Conservation (phyloP, 2,113 vertebrate species). For the Isichthys henryi region DNA sequence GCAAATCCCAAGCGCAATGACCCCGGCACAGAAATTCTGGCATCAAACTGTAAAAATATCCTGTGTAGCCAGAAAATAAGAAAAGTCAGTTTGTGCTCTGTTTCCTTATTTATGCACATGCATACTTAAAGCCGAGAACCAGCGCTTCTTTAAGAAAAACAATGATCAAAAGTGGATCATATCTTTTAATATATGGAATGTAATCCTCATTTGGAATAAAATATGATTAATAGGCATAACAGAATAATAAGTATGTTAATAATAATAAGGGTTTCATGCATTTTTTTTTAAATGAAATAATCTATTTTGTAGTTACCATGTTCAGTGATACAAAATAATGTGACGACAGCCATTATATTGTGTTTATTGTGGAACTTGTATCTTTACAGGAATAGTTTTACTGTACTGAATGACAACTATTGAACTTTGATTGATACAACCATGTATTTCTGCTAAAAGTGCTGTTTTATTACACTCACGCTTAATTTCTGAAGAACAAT, state of each 20-base stretch:
- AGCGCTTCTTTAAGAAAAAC: not conserved
- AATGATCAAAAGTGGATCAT: not conserved
- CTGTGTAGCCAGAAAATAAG: conserved; percentile 32
- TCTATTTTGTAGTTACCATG: not conserved
- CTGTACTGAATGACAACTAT: not conserved
- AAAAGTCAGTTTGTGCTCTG: not conserved
- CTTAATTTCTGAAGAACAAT: not conserved
- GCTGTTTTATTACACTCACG: not conserved
- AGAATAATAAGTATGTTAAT: not conserved
- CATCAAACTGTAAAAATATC: conserved; percentile 35
- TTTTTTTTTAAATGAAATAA: not conserved
- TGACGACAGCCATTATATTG: too few species aligned
- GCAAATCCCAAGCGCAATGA: conserved; percentile 30
- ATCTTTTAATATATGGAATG: not conserved
- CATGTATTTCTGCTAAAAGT: not conserved
- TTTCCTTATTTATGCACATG: not conserved
- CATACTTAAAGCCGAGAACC: not conserved
- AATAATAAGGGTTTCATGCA: too few species aligned
- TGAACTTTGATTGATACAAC: not conserved
- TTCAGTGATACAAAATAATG: too few species aligned
- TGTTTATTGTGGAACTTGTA: not conserved
- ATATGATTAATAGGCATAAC: too few species aligned
- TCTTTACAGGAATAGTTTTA: not conserved
- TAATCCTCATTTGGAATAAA: not conserved
- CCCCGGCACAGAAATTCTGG: conserved; percentile 36